These are phyloP conservation scores for Scomber scombrus DNA, from an alignment of 2,113 vertebrate species.

Conservation along the genomic window DNA sequence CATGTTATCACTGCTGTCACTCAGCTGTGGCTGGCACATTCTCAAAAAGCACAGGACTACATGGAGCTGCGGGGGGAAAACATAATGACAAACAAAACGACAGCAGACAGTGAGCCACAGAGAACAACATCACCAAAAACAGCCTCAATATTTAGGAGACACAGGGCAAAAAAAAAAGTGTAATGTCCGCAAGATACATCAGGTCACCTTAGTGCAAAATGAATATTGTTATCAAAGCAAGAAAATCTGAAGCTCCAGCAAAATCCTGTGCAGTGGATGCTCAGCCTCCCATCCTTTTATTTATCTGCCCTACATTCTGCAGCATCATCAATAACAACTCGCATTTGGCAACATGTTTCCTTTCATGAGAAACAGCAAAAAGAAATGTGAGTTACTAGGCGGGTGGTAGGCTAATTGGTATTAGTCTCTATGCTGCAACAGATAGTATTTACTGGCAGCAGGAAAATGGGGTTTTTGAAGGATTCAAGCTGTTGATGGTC, in stretches of 20 bases:
- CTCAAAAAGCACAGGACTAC: slow-evolving; percentile 52
- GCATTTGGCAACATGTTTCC: too few species aligned
- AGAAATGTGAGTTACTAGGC: slow-evolving; percentile 48
- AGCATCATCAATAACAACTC: not conserved
- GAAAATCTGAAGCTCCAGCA: slow-evolving; percentile 18
- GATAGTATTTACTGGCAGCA: slow-evolving; percentile 41
- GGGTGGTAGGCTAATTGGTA: slow-evolving; percentile 42
- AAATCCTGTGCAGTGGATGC: slow-evolving; percentile 30
- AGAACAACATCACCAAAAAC: slow-evolving; percentile 26
- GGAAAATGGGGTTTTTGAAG: not conserved
- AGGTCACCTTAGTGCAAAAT: slow-evolving; percentile 24
- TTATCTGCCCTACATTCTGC: slow-evolving; percentile 54
- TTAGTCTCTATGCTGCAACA: slow-evolving; percentile 39
- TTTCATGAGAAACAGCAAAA: slow-evolving; percentile 6
- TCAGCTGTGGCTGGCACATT: slow-evolving; percentile 57
- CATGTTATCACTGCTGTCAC: slow-evolving; percentile 58
- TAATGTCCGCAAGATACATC: slow-evolving; percentile 39
- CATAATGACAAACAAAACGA: slow-evolving; percentile 59
- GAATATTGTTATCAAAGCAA: slow-evolving; percentile 31
- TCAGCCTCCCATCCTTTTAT: slow-evolving; percentile 31
- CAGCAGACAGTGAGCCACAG: slow-evolving; percentile 36
- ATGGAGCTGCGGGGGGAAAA: slow-evolving; percentile 47
- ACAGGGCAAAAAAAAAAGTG: slow-evolving; percentile 1
- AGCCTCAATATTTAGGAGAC: slow-evolving; percentile 6
- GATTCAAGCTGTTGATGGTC: not conserved